Evolutionary conservation across 2,797 vertebrate genomes (phyloP).

Genomic region (Champsocephalus esox): DNA sequence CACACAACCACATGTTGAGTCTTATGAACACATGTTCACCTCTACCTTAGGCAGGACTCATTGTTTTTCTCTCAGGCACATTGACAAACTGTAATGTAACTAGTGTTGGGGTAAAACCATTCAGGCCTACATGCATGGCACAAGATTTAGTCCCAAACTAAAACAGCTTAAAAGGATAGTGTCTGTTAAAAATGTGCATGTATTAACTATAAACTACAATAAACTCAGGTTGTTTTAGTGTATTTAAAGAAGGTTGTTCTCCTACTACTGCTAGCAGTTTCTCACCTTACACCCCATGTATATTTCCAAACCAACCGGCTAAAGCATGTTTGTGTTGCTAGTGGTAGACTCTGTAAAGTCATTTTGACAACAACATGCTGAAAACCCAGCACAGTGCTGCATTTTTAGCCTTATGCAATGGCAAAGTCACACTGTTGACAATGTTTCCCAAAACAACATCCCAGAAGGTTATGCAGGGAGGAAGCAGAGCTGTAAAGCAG

Average conservation of each 20-base stretch:
- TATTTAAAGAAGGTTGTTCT: background rate
- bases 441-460: slow-evolving; percentile 76
- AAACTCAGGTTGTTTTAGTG: background rate
- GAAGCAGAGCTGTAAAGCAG: slow-evolving; percentile 49
- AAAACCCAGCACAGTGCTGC: slow-evolving; percentile 46
- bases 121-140: background rate
- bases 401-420: slow-evolving; percentile 65
- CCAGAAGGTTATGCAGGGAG: slow-evolving; percentile 68
- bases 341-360: slow-evolving; percentile 7
- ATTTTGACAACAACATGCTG: slow-evolving; percentile 44
- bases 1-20: slow-evolving; percentile 59
- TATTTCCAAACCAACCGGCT: slow-evolving; percentile 7
- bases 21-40: slow-evolving; percentile 27
- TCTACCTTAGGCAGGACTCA: slow-evolving; percentile 15
- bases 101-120: slow-evolving; percentile 17
- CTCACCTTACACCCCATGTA: slow-evolving; percentile 7
- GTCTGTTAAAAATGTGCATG: background rate
- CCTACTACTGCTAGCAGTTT: slow-evolving; percentile 7
- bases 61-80: background rate
- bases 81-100: slow-evolving; percentile 3
- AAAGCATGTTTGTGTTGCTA: slow-evolving; percentile 31
- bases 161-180: background rate
- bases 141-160: background rate
- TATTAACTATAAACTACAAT: background rate
- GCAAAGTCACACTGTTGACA: slow-evolving; percentile 72